Base-by-base conservation (phyloP, 53 echinoderm and acorn worm genomes). In the Glandiceps talaboti region DNA sequence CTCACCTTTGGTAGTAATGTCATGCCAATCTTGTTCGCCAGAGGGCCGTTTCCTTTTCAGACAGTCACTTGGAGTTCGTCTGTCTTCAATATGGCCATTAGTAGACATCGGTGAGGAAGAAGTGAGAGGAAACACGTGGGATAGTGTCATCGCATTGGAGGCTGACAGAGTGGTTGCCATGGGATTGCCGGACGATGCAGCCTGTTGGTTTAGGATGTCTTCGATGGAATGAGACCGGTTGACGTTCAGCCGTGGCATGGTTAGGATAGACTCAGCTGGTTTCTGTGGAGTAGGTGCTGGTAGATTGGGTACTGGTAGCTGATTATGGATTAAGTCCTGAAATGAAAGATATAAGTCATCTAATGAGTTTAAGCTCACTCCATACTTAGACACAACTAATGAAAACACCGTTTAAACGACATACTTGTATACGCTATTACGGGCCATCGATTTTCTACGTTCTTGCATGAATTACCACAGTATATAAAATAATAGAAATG, bases 161-260 rank as follows among this genome's bases (percentile, higher is more conserved):
- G 64, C 6, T 6, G 20, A 12, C 6, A 45, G 6, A 20, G 6
- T 45, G 64, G 64, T 12, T 45, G 64, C 64, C n/a, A n/a, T n/a
- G n/a, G n/a, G n/a, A n/a, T n/a, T n/a, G n/a, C n/a, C n/a, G n/a
- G n/a, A n/a, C 6, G 64, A 45, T 6, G 64, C 64, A 6, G 20
- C 64, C 64, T 33, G 79, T 27, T 32, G 27, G 33, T 87, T 79
- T 1, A 87, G 80, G 64, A 87, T 87, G 25, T 83, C 75, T 26
- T 87, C 87, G 75, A 87, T 87, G 76, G 87, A 87, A 29, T 87
- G 87, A 33, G 79, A 82, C 30, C 78, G 83, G 20, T 75, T 83
- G 29, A 29, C 33, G 30, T 80, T 32, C 33, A 73, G 45, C 10
- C 75, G 74, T 29, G 76, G 83, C 1, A 28, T 28, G 26, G 77